Evolutionary conservation across 2,113 vertebrate species (phyloP), one percentile per base, ranked within the genome.

Genomic region (Megaceryle torquata): DNA sequence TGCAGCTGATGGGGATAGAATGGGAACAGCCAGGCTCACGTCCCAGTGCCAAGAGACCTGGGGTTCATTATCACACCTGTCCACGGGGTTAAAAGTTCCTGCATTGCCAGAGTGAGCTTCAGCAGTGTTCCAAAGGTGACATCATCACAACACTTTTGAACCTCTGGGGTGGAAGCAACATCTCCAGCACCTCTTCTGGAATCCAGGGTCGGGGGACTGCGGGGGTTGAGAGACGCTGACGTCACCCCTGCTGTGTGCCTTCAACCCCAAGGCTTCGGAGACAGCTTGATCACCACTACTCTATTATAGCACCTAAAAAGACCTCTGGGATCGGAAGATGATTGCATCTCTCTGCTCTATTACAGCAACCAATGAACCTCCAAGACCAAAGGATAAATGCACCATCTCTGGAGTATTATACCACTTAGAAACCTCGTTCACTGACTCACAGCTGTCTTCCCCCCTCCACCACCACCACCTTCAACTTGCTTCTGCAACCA

Each of bases 261-360:
- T 88, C 84, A 92, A 95, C 82, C 63, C 88, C 74, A 82, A 61
- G 75, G 83, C 88, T 96, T 88, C 19, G 26, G 89, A 86, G 92
- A 88, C 29, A 4, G 88, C 71, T 95, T 91, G 94, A 95, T 95
- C 78, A 95, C 96, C 83, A 79, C 75, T 57, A 78, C 69, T 93
- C 46, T 78, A 67, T 96, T 95, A 96, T 2, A 85, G 87, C 78
- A 95, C 95, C 95, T 95, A 89, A 96, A 95, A 95, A 91, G 94
- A 87, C 94, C 93, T 95, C 84, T 79, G 93, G 91, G 94, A 95
- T 92, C 6, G 0, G 74, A 85, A 89, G 54, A 94, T 94, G 94
- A 94, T 95, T 95, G 81, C 84, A 91, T 95, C 89, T 95, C 79
- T 90, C 70, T 90, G 91, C 86, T 95, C 91, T 89, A 9, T 95